Conservation (phyloP, 2,113 vertebrate genomes). For the Mus spicilegus region DNA sequence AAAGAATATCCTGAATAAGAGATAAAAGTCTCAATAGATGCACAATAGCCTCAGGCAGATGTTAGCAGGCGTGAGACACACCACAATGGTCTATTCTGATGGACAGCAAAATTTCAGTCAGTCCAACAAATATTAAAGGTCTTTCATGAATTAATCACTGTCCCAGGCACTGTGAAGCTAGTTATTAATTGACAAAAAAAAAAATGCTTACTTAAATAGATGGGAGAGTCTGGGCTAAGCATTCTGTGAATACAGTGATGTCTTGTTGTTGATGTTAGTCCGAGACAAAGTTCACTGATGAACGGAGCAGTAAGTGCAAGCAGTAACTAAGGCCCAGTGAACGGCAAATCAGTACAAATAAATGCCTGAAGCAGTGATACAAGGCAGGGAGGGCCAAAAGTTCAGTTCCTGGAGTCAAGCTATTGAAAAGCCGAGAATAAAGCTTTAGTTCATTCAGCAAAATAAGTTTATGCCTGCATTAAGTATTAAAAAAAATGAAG, state of each 20-base stretch:
- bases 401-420: constrained; percentile 60
- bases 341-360: constrained; percentile 47
- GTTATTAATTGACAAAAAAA: constrained; percentile 31
- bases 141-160: constrained; percentile 43
- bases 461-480: constrained; percentile 16
- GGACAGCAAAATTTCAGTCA: constrained; percentile 26
- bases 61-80: background rate
- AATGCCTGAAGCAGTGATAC: constrained; percentile 36
- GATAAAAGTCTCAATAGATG: constrained; percentile 4
- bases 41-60: background rate
- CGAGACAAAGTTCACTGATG: constrained; percentile 51
- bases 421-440: constrained; percentile 53
- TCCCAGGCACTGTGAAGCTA: background rate
- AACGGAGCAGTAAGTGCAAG: constrained; percentile 63
- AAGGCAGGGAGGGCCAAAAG: constrained; percentile 54
- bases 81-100: constrained; percentile 13
- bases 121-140: background rate
- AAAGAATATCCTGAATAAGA: background rate
- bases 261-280: constrained; percentile 3
- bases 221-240: constrained; percentile 44
- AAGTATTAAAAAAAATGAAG: constrained; percentile 10
- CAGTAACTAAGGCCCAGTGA: constrained; percentile 46
- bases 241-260: constrained; percentile 40
- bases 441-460: constrained; percentile 54
- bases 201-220: background rate